Evolutionary conservation across 2,888 invertebrate species (phyloP).

Genomic region (Hydrotaea diabolus): DNA sequence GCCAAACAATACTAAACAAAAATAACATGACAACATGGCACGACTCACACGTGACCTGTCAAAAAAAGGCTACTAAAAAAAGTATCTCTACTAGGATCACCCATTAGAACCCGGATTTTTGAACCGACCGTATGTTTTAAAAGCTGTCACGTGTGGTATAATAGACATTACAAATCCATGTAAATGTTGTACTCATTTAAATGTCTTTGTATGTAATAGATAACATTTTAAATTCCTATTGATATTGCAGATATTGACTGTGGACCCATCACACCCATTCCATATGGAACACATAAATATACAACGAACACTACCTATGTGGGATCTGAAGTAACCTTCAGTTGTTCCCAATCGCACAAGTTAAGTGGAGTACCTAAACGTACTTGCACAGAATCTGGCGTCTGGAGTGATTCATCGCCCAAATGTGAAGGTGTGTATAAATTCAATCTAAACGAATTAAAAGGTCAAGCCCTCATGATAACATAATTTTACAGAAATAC

Average conservation of each 20-base stretch:
- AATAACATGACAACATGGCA: too few species aligned
- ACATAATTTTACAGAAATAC: conserved; percentile 85
- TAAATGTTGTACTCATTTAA: too few species aligned
- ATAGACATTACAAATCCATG: too few species aligned
- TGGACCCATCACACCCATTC: conserved; percentile 89
- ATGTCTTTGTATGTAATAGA: too few species aligned
- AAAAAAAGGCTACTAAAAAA: too few species aligned
- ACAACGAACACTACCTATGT: conserved; percentile 90
- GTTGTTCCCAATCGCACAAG: conserved; percentile 89
- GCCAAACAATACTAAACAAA: too few species aligned
- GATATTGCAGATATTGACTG: conserved; percentile 89
- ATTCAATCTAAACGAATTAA: background rate
- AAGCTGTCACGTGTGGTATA: too few species aligned
- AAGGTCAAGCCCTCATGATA: background rate
- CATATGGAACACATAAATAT: conserved; percentile 89
- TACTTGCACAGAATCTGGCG: conserved; percentile 87
- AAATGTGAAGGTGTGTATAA: conserved; percentile 86
- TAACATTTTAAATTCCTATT: background rate
- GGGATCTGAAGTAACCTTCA: conserved; percentile 90
- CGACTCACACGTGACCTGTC: too few species aligned
- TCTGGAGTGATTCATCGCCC: conserved; percentile 92
- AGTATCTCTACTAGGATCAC: too few species aligned
- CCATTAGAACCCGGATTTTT: too few species aligned
- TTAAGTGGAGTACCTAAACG: conserved; percentile 88
- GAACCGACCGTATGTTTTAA: too few species aligned